Conservation (phyloP, 2,888 invertebrate genomes). For the Anaspis maculata region DNA sequence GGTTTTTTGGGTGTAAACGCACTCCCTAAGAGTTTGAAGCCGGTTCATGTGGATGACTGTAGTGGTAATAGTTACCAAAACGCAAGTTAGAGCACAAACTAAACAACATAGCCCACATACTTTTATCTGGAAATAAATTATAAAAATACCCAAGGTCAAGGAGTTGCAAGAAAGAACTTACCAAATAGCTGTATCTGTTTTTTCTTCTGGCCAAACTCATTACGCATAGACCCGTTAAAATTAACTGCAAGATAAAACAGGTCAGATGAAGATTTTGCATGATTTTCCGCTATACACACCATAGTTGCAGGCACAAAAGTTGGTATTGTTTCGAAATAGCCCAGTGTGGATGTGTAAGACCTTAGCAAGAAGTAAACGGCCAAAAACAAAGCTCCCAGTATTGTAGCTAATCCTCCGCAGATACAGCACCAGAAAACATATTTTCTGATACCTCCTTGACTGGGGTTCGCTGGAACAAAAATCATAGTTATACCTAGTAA, state of each 20-base stretch:
- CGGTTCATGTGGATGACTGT: constrained; percentile 89
- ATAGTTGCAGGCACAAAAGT: constrained; percentile 87
- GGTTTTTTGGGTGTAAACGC: constrained; percentile 74
- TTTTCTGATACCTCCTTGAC: constrained; percentile 54
- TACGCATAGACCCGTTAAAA: constrained; percentile 77
- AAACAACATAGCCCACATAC: constrained; percentile 81
- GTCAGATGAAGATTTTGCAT: too few species aligned
- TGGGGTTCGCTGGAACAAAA: constrained; percentile 40
- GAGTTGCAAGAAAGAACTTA: constrained; percentile 44
- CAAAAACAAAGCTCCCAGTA: constrained; percentile 68
- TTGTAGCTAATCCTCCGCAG: constrained; percentile 69
- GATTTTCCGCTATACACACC: too few species aligned
- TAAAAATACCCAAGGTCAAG: neutral
- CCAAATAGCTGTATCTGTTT: constrained; percentile 82
- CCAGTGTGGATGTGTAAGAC: constrained; percentile 67
- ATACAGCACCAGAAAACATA: constrained; percentile 79
- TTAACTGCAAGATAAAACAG: constrained; percentile 64
- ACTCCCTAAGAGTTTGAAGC: constrained; percentile 76
- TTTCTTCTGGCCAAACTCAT: constrained; percentile 76
- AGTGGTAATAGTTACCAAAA: constrained; percentile 81
- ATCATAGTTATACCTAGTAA: too few species aligned
- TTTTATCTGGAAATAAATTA: constrained; percentile 61
- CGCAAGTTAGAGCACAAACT: constrained; percentile 79
- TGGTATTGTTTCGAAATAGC: constrained; percentile 87
- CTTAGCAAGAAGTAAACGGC: constrained; percentile 73